Percentiles rank a stretch among this genome's conserved stretches.
phyloP scores from a whole-genome alignment of 1,140 invertebrate species.

The Luehdorfia chinensis region DNA sequence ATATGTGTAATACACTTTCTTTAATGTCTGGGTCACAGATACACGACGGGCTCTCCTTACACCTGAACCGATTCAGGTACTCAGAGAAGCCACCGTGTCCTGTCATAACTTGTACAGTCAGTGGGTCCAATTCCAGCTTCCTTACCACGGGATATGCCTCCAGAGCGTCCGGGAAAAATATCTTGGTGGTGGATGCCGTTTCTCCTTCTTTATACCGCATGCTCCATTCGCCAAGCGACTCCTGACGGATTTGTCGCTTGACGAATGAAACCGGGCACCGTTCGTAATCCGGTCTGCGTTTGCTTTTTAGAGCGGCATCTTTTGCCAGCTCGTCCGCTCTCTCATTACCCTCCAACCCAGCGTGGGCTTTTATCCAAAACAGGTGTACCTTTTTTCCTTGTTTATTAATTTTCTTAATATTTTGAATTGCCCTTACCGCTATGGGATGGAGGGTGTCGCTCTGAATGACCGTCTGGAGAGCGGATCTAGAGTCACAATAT shows the following conservation, averaged over 20 bases:
- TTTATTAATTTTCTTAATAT: neutral
- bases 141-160: neutral
- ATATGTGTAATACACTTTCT: too few relatives aligned
- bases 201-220: neutral
- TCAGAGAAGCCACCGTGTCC: too few relatives aligned
- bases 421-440: neutral
- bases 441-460: neutral
- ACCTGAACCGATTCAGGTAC: too few relatives aligned
- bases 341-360: slow-evolving; percentile 24
- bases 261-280: slow-evolving; percentile 20
- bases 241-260: slow-evolving; percentile 16
- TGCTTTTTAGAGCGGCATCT: slow-evolving; percentile 12
- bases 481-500: neutral
- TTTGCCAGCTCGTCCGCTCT: slow-evolving; percentile 26
- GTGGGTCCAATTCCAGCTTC: too few relatives aligned
- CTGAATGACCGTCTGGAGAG: neutral
- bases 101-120: too few relatives aligned
- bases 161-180: neutral
- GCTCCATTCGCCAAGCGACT: slow-evolving; percentile 20
- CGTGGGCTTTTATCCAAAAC: slow-evolving; percentile 30
- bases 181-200: slow-evolving; percentile 3
- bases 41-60: too few relatives aligned
- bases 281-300: slow-evolving; percentile 18
- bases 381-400: slow-evolving; percentile 15
- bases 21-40: too few relatives aligned